Conservation (phyloP, 2,888 invertebrate species). For the Nephrotoma appendiculata region DNA sequence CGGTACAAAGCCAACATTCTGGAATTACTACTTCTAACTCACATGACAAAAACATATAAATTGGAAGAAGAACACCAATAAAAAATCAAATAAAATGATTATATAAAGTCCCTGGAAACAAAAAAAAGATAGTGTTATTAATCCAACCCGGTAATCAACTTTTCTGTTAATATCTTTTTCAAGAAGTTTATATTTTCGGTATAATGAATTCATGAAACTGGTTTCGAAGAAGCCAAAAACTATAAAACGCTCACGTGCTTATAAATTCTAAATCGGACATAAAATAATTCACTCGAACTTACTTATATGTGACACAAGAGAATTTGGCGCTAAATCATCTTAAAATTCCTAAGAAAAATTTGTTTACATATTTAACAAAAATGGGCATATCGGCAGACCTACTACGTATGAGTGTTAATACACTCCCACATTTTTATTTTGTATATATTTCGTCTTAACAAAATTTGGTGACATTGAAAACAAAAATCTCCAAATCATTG, state of each 20-base stretch:
- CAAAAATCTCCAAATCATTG: not conserved
- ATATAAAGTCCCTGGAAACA: too few relatives aligned
- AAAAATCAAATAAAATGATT: too few relatives aligned
- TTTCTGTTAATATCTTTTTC: not conserved
- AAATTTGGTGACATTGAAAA: not conserved
- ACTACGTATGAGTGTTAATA: not conserved
- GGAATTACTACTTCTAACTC: too few relatives aligned
- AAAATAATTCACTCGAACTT: not conserved
- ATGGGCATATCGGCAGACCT: not conserved
- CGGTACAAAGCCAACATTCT: too few relatives aligned
- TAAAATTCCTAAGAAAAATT: not conserved
- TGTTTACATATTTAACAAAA: not conserved
- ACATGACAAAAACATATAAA: too few relatives aligned
- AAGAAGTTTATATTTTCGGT: not conserved
- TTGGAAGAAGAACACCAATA: too few relatives aligned
- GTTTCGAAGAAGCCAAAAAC: not conserved
- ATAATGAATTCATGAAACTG: not conserved
- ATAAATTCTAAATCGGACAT: not conserved
- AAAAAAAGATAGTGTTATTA: too few relatives aligned
- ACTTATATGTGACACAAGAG: not conserved
- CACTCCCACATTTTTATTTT: not conserved
- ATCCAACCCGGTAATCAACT: not conserved
- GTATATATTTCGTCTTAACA: not conserved
- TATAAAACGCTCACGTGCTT: not conserved
- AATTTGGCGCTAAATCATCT: not conserved